Evolutionary conservation across 2,888 invertebrate species (phyloP).

Genomic region (Xestia xanthographa): DNA sequence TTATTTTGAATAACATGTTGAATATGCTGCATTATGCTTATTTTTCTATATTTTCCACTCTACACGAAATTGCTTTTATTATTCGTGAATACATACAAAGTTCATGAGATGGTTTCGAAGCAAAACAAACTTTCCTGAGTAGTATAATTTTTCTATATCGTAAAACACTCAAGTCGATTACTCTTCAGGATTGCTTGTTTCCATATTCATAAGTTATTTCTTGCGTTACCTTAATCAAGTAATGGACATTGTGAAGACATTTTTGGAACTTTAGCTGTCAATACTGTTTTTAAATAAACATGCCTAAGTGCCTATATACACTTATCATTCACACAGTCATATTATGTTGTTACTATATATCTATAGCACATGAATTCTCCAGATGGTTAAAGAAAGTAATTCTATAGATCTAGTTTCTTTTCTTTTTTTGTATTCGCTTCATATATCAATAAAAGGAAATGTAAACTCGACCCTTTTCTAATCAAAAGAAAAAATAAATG

Average conservation of each 20-base stretch:
- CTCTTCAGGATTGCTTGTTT: slow-evolving; percentile 31
- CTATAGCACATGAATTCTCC: neutral
- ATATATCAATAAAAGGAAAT: slow-evolving; percentile 18
- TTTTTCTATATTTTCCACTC: neutral
- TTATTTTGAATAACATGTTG: too few species aligned
- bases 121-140: slow-evolving; percentile 12
- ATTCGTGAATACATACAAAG: slow-evolving; percentile 21
- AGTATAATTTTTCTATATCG: slow-evolving; percentile 22
- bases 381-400: neutral
- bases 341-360: neutral
- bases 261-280: slow-evolving; percentile 3
- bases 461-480: slow-evolving; percentile 10
- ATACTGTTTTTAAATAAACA: slow-evolving; percentile 1
- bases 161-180: slow-evolving; percentile 49
- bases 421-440: slow-evolving; percentile 14
- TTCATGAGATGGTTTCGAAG: slow-evolving; percentile 6
- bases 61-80: slow-evolving; percentile 25
- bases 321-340: neutral
- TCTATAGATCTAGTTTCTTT: neutral
- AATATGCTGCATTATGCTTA: neutral
- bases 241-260: slow-evolving; percentile 30
- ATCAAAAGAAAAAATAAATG: slow-evolving; percentile 17
- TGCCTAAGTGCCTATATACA: neutral
- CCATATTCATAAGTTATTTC: slow-evolving; percentile 34
- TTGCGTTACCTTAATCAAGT: slow-evolving; percentile 42